A percentile compares a stretch with the other conserved stretches of the same genome.
These are phyloP conservation scores for Thermophis baileyi DNA, from an alignment of 2,113 vertebrate species.

Conservation along the genomic window DNA sequence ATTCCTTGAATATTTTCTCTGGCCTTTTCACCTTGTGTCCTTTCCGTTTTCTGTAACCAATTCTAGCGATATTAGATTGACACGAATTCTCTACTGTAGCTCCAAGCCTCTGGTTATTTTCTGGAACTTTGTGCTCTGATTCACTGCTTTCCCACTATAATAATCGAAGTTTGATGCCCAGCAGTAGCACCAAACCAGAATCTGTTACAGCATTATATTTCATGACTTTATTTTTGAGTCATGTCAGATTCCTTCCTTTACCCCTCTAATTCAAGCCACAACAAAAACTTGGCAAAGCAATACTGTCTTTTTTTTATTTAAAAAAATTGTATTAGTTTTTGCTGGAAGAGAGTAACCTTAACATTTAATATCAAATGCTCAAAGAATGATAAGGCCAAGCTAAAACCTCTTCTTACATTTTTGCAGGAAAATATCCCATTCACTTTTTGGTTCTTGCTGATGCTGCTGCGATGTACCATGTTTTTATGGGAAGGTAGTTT, in stretches of 20 bases:
- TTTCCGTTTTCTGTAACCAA: neutral
- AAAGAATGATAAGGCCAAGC: neutral
- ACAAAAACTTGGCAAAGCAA: neutral
- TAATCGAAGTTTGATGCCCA: neutral
- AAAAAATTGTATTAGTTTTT: too few relatives aligned
- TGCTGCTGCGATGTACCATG: neutral
- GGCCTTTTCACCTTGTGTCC: neutral
- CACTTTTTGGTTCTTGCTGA: neutral
- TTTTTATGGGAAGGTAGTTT: neutral
- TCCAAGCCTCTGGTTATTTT: neutral
- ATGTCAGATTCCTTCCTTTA: neutral
- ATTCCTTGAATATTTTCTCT: neutral
- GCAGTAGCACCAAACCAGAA: neutral
- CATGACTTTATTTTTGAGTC: neutral
- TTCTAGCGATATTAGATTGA: neutral
- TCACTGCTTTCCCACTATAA: neutral
- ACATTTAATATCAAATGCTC: neutral
- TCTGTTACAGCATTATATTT: neutral
- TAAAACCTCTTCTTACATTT: neutral
- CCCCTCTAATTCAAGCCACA: neutral
- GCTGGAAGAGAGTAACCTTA: neutral
- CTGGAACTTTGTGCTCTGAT: neutral
- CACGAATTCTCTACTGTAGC: neutral
- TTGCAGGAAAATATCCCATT: neutral
- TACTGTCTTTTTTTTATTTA: rapidly evolving